phyloP scores from a whole-genome alignment of 2,113 vertebrate genomes.

The Bujurquina vittata region DNA sequence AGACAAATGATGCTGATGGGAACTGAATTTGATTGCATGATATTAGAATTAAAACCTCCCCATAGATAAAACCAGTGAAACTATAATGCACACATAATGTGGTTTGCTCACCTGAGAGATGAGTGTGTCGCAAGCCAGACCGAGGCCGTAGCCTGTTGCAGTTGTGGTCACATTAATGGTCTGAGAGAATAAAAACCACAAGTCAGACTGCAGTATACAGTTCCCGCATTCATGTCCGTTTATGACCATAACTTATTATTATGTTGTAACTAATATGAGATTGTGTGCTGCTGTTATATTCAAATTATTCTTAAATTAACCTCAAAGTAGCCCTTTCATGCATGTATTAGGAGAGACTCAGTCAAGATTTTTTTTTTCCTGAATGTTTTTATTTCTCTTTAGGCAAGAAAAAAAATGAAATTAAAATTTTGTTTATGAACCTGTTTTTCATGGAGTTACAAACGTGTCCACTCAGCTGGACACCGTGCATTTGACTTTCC shows the following conservation, averaged over 20 bases:
- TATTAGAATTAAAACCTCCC: background rate
- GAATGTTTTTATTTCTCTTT: too few relatives aligned
- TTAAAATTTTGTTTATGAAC: too few relatives aligned
- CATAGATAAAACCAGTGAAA: background rate
- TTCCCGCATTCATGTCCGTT: background rate
- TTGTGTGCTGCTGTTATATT: rapidly evolving
- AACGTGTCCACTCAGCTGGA: too few relatives aligned
- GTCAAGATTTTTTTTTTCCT: too few relatives aligned
- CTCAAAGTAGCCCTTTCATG: too few relatives aligned
- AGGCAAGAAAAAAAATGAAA: too few relatives aligned
- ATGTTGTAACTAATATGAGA: background rate
- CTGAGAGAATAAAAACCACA: constrained; percentile 68
- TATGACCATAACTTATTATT: background rate
- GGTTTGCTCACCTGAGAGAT: constrained; percentile 89
- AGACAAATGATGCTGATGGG: background rate
- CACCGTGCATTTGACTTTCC: too few relatives aligned
- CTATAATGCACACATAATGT: background rate
- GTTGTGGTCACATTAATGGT: constrained; percentile 84
- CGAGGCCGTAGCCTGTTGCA: constrained; percentile 85
- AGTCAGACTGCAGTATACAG: background rate
- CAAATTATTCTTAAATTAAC: background rate
- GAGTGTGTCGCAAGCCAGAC: constrained; percentile 90
- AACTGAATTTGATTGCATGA: background rate
- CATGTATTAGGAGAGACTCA: too few relatives aligned
- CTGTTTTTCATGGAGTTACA: too few relatives aligned